phyloP scores from a whole-genome alignment of 2,888 invertebrate genomes.

The Drosophila fulvimacula region DNA sequence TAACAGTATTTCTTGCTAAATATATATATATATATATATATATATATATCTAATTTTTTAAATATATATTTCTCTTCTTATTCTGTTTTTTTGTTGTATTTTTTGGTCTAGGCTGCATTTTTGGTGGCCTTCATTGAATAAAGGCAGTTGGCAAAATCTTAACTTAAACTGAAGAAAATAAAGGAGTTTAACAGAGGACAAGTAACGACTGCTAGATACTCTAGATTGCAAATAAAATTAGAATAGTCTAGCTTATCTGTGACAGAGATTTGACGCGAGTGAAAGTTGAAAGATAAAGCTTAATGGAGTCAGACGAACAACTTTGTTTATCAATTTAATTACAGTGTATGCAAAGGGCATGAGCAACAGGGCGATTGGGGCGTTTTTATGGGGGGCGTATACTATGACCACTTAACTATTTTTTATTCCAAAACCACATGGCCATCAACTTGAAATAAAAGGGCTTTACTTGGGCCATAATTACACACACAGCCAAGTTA shows the following conservation, averaged over 20 bases:
- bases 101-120: constrained; percentile 77
- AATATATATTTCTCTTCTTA: background rate
- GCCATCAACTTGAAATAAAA: constrained; percentile 27
- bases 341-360: background rate
- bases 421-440: constrained; percentile 17
- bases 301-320: background rate
- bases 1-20: constrained; percentile 27
- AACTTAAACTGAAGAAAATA: constrained; percentile 26
- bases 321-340: background rate
- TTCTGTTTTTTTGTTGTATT: constrained; percentile 13
- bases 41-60: background rate
- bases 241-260: background rate
- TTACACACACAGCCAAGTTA: constrained; percentile 14
- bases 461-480: constrained; percentile 21
- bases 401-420: background rate
- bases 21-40: background rate
- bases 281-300: background rate
- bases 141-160: constrained; percentile 47
- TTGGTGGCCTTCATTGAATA: constrained; percentile 46
- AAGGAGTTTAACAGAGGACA: background rate
- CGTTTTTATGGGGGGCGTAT: background rate
- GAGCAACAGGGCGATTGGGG: background rate
- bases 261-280: background rate
- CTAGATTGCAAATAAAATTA: background rate
- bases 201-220: background rate